Conservation (phyloP, 2,797 vertebrate genomes). For the Platalea minor region DNA sequence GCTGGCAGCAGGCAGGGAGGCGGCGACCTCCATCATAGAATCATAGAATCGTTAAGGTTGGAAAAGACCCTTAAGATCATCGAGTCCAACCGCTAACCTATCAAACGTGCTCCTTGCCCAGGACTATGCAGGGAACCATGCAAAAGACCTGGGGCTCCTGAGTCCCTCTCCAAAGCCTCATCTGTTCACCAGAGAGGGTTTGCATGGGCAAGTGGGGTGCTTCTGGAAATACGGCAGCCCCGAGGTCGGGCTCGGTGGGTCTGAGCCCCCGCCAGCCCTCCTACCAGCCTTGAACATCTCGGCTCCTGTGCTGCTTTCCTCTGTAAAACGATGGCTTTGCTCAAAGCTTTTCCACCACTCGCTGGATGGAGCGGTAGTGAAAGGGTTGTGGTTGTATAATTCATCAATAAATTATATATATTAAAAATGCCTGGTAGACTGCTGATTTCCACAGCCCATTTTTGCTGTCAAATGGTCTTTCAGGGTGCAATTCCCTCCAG, state of each 20-base stretch:
- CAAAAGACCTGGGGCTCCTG: not conserved
- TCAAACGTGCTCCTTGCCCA: fast-evolving
- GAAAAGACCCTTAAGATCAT: too few relatives aligned
- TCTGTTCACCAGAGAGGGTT: not conserved
- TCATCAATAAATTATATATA: constrained; percentile 25
- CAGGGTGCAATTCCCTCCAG: not conserved
- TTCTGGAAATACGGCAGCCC: not conserved
- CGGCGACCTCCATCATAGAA: not conserved
- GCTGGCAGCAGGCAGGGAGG: not conserved
- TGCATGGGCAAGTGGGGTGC: fast-evolving
- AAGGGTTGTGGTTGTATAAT: not conserved
- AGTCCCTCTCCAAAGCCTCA: not conserved
- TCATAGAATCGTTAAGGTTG: too few relatives aligned
- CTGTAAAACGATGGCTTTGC: not conserved
- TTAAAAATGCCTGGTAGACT: not conserved
- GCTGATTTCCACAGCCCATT: not conserved
- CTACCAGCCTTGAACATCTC: not conserved
- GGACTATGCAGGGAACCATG: not conserved
- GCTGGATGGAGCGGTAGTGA: not conserved
- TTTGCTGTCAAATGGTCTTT: not conserved
- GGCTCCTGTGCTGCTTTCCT: not conserved
- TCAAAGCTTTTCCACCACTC: not conserved
- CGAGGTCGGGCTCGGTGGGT: fast-evolving
- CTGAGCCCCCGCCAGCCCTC: not conserved
- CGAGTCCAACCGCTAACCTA: too few relatives aligned